Evolutionary conservation across 2,113 vertebrate genomes (phyloP).

Genomic region (Struthio camelus): DNA sequence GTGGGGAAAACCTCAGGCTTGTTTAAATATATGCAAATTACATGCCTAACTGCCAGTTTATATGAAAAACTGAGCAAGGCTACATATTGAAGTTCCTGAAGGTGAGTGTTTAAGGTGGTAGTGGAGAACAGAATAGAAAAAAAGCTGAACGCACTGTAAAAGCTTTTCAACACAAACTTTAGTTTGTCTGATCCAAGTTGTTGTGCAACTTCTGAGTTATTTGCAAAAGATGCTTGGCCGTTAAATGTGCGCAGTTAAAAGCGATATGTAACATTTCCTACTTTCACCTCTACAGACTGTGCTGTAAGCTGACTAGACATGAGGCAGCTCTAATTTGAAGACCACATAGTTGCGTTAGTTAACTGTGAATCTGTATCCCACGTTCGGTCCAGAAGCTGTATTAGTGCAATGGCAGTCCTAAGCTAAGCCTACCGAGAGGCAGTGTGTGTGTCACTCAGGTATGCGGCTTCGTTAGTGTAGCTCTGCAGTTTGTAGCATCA

Average conservation of each 20-base stretch:
- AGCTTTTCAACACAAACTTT: not conserved
- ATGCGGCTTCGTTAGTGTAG: not conserved
- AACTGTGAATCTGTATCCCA: not conserved
- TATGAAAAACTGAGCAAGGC: not conserved
- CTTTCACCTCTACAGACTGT: not conserved
- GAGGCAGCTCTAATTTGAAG: not conserved
- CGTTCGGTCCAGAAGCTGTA: not conserved
- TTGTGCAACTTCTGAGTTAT: fast-evolving
- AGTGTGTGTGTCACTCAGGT: not conserved
- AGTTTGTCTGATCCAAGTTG: not conserved
- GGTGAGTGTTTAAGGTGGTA: not conserved
- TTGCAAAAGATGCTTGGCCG: not conserved
- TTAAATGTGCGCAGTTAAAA: not conserved
- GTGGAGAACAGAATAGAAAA: not conserved
- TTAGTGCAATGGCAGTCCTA: not conserved
- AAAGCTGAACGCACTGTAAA: not conserved
- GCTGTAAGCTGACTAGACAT: not conserved
- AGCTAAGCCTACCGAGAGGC: not conserved
- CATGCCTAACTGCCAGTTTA: not conserved
- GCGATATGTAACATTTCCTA: not conserved
- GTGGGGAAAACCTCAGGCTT: not conserved
- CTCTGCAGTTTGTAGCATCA: not conserved
- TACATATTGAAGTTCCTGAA: not conserved
- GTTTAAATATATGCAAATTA: not conserved
- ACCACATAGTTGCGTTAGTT: not conserved